These are phyloP conservation scores for Hipparchia sbordonii DNA, from an alignment of 2,888 invertebrate species.

Conservation along the genomic window DNA sequence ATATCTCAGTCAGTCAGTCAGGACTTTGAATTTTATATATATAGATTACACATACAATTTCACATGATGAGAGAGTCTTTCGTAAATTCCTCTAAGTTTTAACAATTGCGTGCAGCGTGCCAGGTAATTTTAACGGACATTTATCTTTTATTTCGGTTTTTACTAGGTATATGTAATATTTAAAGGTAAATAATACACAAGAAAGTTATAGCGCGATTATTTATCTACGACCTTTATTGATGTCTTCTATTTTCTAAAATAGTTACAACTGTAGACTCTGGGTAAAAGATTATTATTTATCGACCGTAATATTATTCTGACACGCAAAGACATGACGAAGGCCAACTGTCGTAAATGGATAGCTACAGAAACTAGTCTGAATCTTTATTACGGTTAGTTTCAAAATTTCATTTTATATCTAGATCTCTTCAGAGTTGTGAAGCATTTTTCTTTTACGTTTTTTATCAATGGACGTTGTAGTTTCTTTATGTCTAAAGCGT, in stretches of 20 bases:
- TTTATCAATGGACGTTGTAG: background rate
- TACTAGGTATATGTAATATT: no score
- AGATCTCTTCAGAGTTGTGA: slow-evolving; percentile 7
- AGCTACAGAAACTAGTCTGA: slow-evolving; percentile 17
- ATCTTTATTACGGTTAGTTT: slow-evolving; percentile 22
- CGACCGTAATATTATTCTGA: slow-evolving; percentile 19
- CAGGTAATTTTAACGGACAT: no score
- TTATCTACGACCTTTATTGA: slow-evolving; percentile 20
- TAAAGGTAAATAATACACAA: background rate
- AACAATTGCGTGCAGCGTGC: no score
- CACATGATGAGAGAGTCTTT: background rate
- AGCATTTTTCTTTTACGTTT: background rate
- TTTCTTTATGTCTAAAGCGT: slow-evolving; percentile 5
- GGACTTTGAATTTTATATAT: no score
- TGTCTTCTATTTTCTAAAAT: slow-evolving; percentile 11
- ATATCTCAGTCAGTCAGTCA: no score
- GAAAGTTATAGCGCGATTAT: slow-evolving; percentile 6
- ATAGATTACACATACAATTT: background rate
- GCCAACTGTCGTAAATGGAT: slow-evolving; percentile 18
- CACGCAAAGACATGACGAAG: slow-evolving; percentile 17
- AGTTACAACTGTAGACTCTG: slow-evolving; percentile 16
- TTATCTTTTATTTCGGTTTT: no score
- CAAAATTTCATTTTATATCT: slow-evolving; percentile 20
- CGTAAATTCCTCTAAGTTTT: no score
- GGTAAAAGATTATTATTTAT: slow-evolving; percentile 2